These are phyloP conservation scores for Chascanopsetta lugubris DNA, from an alignment of 2,113 vertebrate species.

Conservation along the genomic window DNA sequence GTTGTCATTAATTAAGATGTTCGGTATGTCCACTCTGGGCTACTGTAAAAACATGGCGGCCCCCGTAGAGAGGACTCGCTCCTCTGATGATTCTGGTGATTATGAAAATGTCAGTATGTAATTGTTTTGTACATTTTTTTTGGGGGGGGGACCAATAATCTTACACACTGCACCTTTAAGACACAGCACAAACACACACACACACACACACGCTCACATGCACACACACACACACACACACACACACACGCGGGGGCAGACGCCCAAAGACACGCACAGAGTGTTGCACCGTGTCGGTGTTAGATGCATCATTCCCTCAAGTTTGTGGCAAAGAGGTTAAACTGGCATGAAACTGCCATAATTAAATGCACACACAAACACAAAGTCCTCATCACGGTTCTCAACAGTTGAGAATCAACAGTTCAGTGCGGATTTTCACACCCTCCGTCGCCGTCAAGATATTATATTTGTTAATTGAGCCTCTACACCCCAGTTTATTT, in stretches of 20 bases:
- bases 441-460: too few species aligned
- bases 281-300: not conserved
- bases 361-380: not conserved
- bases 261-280: not conserved
- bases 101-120: not conserved
- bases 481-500: too few species aligned
- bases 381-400: not conserved
- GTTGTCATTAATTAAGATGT: too few species aligned
- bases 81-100: too few species aligned
- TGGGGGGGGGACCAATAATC: too few species aligned
- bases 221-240: not conserved
- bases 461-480: too few species aligned
- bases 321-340: constrained; percentile 1
- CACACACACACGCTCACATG: not conserved
- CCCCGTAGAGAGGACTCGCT: too few species aligned
- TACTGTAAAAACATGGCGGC: too few species aligned
- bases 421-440: not conserved
- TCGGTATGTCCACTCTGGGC: too few species aligned
- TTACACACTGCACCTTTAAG: too few species aligned
- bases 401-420: not conserved
- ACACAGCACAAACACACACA: constrained; percentile 15
- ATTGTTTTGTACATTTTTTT: too few species aligned
- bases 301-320: constrained; percentile 7
- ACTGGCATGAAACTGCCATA: not conserved
- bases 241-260: not conserved